Evolutionary conservation across 2,113 vertebrate species (phyloP).

Genomic region (Megaceryle maxima): DNA sequence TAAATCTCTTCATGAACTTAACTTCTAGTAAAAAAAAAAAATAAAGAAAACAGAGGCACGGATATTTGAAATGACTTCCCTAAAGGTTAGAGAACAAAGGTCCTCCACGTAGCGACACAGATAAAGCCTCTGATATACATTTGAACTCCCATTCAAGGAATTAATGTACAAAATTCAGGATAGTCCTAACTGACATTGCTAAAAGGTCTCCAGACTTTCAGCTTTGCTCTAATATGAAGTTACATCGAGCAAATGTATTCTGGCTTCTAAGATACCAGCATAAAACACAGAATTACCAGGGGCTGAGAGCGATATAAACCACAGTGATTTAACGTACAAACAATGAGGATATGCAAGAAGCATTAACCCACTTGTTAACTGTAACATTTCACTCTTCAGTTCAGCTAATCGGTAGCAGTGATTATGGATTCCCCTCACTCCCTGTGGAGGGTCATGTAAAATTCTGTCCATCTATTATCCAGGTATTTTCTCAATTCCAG

Average conservation of each 20-base stretch:
- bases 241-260: neutral
- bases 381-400: neutral
- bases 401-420: neutral
- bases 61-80: neutral
- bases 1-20: neutral
- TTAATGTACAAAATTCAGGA: neutral
- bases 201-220: neutral
- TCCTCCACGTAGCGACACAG: neutral
- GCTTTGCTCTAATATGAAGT: neutral
- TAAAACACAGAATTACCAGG: neutral
- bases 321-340: neutral
- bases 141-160: neutral
- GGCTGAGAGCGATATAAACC: neutral
- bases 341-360: neutral
- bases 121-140: neutral
- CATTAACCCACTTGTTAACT: neutral
- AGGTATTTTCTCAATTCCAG: neutral
- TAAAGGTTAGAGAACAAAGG: neutral
- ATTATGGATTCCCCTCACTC: neutral
- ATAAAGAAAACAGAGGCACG: neutral
- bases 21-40: neutral
- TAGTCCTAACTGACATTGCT: neutral
- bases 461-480: neutral
- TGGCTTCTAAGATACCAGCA: neutral
- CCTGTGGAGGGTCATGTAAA: neutral